Conservation (phyloP, 2,113 vertebrate genomes). For the Aspidoscelis tigris region DNA sequence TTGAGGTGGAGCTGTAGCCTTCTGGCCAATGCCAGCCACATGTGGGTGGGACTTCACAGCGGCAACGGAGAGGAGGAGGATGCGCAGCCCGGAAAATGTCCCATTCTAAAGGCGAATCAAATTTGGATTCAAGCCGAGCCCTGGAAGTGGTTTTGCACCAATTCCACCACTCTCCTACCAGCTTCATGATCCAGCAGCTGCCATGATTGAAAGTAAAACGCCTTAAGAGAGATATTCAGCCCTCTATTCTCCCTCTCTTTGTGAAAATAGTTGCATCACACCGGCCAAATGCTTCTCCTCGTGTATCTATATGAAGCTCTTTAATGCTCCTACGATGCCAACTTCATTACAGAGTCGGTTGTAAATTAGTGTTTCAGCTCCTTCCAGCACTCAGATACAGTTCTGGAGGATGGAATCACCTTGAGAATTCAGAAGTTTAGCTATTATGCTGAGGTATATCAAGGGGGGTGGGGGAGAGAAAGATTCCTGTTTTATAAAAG, state of each 20-base stretch:
- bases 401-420: not conserved
- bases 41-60: too few relatives aligned
- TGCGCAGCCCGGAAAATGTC: too few relatives aligned
- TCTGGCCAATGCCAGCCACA: too few relatives aligned
- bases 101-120: too few relatives aligned
- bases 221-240: not conserved
- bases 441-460: conserved; percentile 5
- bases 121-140: too few relatives aligned
- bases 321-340: not conserved
- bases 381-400: not conserved
- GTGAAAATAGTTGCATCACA: not conserved
- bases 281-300: not conserved
- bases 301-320: not conserved
- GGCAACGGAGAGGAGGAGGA: too few relatives aligned
- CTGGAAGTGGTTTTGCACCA: too few relatives aligned
- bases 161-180: too few relatives aligned
- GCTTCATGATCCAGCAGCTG: too few relatives aligned
- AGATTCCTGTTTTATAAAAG: conserved; percentile 12
- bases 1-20: too few relatives aligned
- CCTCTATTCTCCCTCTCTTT: not conserved
- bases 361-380: not conserved
- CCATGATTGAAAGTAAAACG: not conserved
- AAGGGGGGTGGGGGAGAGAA: conserved; percentile 47
- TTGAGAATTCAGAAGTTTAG: not conserved
- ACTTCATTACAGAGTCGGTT: not conserved